Evolutionary conservation across 1,140 invertebrate genomes (phyloP).

Genomic region (Nylanderia fulva): DNA sequence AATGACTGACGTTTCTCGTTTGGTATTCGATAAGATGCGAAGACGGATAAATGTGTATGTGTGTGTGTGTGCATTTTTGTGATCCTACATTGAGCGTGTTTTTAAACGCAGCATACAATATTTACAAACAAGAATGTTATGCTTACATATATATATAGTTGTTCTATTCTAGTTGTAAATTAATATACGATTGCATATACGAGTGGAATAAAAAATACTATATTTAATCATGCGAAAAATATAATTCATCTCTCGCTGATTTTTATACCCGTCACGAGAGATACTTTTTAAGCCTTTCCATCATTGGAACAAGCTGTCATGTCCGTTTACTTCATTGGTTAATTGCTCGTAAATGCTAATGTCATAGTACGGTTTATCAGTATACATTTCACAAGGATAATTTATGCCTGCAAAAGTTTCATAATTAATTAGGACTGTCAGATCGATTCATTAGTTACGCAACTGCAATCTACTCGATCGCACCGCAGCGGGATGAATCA

Average conservation of each 20-base stretch:
- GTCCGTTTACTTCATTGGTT: slow-evolving; percentile 46
- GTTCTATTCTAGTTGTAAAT: slow-evolving; percentile 19
- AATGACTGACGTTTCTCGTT: slow-evolving; percentile 29
- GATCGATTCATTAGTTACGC: slow-evolving; percentile 48
- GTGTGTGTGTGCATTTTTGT: not conserved
- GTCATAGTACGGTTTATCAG: slow-evolving; percentile 33
- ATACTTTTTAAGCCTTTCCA: slow-evolving; percentile 17
- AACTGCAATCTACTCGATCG: slow-evolving; percentile 36
- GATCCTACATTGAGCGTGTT: not conserved
- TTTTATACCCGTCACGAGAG: not conserved
- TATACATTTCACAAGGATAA: slow-evolving; percentile 46
- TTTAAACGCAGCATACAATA: not conserved
- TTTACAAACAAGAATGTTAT: too few species aligned
- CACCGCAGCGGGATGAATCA: not conserved
- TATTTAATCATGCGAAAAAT: slow-evolving; percentile 29
- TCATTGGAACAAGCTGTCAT: slow-evolving; percentile 28
- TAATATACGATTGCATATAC: not conserved
- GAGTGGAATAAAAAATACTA: not conserved
- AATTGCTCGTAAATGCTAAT: slow-evolving; percentile 43
- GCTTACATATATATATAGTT: too few species aligned
- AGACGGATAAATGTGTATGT: slow-evolving; percentile 18
- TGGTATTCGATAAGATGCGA: not conserved
- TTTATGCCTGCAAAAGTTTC: slow-evolving; percentile 31
- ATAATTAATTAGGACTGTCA: slow-evolving; percentile 44
- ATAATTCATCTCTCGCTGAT: not conserved